Evolutionary conservation across 2,888 invertebrate species (phyloP).

Genomic region (Drosophila austrosaltans): DNA sequence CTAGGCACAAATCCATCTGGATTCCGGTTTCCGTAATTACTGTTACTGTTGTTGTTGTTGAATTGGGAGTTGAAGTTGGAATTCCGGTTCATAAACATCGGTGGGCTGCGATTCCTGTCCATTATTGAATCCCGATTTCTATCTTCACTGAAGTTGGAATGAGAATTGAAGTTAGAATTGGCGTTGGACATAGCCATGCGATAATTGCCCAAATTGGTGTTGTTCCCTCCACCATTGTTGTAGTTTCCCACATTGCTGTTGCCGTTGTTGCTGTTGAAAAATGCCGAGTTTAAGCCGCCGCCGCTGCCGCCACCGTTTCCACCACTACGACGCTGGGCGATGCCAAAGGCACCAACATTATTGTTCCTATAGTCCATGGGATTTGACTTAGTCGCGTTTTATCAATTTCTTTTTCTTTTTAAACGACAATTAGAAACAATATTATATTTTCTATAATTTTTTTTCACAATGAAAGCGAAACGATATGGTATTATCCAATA

Average conservation of each 20-base stretch:
- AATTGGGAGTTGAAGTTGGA: neutral
- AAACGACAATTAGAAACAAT: neutral
- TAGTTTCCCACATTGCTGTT: conserved; percentile 8
- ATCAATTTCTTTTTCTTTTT: neutral
- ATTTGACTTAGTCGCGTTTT: neutral
- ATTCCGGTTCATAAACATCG: neutral
- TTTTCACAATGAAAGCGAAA: neutral
- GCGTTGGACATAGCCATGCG: neutral
- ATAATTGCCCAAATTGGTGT: neutral
- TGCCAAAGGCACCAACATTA: conserved; percentile 55
- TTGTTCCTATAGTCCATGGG: conserved; percentile 56
- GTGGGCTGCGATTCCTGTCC: conserved; percentile 5
- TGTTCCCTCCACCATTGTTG: neutral
- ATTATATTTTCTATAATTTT: conserved; percentile 16
- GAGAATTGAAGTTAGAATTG: conserved; percentile 7
- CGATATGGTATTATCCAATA: neutral
- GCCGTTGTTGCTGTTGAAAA: conserved; percentile 15
- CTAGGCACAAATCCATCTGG: neutral
- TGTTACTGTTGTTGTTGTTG: neutral
- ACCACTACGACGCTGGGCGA: conserved; percentile 54
- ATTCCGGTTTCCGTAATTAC: neutral
- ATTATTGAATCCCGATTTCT: neutral
- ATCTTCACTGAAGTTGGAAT: conserved; percentile 5
- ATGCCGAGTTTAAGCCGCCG: conserved; percentile 6
- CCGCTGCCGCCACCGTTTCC: conserved; percentile 26